A percentile compares a stretch with the other conserved stretches of the same genome.
phyloP scores from a whole-genome alignment of 2,888 invertebrate species.

The Cataglyphis rosenhaueri region DNA sequence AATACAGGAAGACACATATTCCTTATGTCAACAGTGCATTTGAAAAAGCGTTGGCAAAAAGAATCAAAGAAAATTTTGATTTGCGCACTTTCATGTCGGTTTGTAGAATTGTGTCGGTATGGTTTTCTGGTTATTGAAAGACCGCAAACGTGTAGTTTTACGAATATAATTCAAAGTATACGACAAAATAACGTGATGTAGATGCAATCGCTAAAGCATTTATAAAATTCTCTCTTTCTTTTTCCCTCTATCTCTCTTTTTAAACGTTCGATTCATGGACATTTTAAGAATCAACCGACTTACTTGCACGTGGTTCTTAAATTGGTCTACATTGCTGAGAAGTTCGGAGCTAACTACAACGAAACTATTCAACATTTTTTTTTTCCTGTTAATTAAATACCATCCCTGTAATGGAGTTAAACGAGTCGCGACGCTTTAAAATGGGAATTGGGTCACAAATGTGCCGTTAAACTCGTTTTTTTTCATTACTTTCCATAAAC shows the following conservation, averaged over 20 bases:
- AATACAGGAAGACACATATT: background rate
- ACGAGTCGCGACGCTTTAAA: constrained; percentile 37
- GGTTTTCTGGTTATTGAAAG: constrained; percentile 21
- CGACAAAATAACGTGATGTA: constrained; percentile 7
- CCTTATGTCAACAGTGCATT: background rate
- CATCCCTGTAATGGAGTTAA: constrained; percentile 44
- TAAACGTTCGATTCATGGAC: constrained; percentile 22
- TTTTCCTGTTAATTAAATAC: constrained; percentile 45
- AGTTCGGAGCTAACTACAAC: constrained; percentile 37
- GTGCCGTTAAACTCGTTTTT: constrained; percentile 46
- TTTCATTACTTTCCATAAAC: constrained; percentile 30
- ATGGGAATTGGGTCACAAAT: constrained; percentile 50
- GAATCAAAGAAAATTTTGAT: constrained; percentile 43
- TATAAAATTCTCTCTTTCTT: constrained; percentile 41
- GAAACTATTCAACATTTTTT: constrained; percentile 41
- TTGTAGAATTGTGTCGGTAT: constrained; percentile 35
- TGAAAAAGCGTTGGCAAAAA: constrained; percentile 6
- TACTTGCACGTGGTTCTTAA: constrained; percentile 31
- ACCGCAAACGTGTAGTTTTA: constrained; percentile 24
- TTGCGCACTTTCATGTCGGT: constrained; percentile 36
- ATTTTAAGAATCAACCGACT: constrained; percentile 42
- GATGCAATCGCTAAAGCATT: constrained; percentile 35
- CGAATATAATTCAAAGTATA: constrained; percentile 59
- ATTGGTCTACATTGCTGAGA: constrained; percentile 3
- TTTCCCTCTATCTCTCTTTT: background rate